Conservation (phyloP, 2,888 invertebrate genomes). For the Nephrotoma flavescens region DNA sequence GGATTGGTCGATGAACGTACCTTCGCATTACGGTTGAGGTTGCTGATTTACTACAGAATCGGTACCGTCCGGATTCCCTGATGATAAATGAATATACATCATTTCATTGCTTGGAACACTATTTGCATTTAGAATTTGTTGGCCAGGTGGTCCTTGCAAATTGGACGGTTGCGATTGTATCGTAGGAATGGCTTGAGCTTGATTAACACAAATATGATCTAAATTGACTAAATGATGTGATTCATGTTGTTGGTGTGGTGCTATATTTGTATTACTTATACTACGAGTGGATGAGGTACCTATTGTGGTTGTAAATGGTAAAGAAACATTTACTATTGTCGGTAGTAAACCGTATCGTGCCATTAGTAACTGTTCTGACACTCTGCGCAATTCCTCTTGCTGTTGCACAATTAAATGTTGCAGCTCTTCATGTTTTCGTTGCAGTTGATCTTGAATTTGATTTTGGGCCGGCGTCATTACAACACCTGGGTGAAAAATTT, state of each 20-base stretch:
- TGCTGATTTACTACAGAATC: background rate
- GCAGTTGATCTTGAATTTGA: constrained; percentile 54
- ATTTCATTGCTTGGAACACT: background rate
- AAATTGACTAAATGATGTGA: constrained; percentile 8
- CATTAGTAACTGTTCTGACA: constrained; percentile 75
- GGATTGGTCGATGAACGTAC: constrained; percentile 16
- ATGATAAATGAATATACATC: background rate
- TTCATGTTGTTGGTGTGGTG: constrained; percentile 13
- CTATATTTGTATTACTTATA: background rate
- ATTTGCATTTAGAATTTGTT: background rate
- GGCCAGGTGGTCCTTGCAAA: background rate
- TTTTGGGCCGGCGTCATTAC: constrained; percentile 41
- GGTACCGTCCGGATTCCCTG: background rate
- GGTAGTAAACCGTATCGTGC: constrained; percentile 59
- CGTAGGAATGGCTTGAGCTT: constrained; percentile 3
- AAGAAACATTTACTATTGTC: constrained; percentile 19
- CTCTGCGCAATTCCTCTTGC: constrained; percentile 69
- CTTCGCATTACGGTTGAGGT: constrained; percentile 15
- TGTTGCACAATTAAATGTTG: constrained; percentile 73
- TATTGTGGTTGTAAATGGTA: constrained; percentile 10
- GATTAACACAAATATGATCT: constrained; percentile 8
- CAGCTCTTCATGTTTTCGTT: constrained; percentile 71
- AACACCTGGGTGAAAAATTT: constrained; percentile 26
- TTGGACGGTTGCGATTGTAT: background rate
- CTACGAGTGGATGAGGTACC: background rate